Percentiles rank a stretch among this genome's conserved stretches.
Evolutionary conservation across 2,797 vertebrate species (phyloP).

Genomic region (Diceros bicornis): DNA sequence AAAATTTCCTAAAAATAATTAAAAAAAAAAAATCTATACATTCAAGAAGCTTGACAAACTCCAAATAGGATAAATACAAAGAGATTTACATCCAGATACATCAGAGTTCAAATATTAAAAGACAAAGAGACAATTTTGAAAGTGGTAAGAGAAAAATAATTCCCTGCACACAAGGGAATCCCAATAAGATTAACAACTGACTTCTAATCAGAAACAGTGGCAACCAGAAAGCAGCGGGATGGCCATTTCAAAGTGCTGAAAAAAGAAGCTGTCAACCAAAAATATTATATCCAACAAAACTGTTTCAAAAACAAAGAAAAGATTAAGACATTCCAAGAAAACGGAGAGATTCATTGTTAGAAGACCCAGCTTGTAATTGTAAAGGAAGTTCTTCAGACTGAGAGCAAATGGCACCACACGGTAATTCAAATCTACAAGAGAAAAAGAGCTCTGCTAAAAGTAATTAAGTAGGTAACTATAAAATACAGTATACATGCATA

Average conservation of each 20-base stretch:
- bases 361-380: background rate
- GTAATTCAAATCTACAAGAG: background rate
- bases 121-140: background rate
- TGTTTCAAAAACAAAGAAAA: background rate
- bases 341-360: background rate
- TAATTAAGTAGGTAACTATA: background rate
- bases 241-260: background rate
- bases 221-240: background rate
- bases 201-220: background rate
- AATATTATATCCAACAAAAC: background rate
- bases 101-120: background rate
- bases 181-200: background rate
- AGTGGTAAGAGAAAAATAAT: background rate
- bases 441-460: background rate
- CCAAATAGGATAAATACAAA: background rate
- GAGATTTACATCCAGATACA: background rate
- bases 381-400: background rate
- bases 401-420: background rate
- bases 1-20: background rate
- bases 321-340: background rate
- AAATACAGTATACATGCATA: background rate
- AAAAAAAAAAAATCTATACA: background rate
- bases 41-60: background rate
- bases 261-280: background rate
- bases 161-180: background rate